These are phyloP conservation scores for Toxostoma redivivum DNA, from an alignment of 2,113 vertebrate species.

Conservation along the genomic window DNA sequence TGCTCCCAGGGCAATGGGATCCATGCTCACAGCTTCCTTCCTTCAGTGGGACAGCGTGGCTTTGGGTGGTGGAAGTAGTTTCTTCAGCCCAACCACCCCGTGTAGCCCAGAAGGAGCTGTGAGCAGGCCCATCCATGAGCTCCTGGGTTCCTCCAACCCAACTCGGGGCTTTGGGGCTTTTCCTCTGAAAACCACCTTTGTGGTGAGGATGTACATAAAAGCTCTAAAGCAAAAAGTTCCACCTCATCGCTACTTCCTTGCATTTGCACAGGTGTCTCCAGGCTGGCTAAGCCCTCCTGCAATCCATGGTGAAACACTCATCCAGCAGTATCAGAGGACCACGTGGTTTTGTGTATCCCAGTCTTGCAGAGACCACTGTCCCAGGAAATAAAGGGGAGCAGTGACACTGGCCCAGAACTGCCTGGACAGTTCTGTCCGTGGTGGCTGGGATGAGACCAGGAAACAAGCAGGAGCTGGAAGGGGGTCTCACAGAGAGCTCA, in stretches of 20 bases:
- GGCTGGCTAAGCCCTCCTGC: not conserved
- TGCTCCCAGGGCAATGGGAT: not conserved
- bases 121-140: not conserved
- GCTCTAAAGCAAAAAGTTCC: not conserved
- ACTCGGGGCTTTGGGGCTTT: not conserved
- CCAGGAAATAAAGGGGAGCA: not conserved
- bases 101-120: not conserved
- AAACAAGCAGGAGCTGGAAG: not conserved
- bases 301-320: not conserved
- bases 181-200: not conserved
- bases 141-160: not conserved
- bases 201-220: not conserved
- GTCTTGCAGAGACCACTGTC: rapidly evolving
- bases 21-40: not conserved
- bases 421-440: rapidly evolving
- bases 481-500: not conserved
- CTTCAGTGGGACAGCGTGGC: not conserved
- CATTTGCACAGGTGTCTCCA: not conserved
- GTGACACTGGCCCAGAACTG: not conserved
- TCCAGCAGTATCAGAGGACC: not conserved
- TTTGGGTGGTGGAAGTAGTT: not conserved
- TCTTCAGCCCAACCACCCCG: not conserved
- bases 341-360: rapidly evolving
- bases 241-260: not conserved
- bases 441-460: not conserved